Percentiles rank a stretch among this genome's conserved stretches.
Evolutionary conservation across 1,140 invertebrate genomes (phyloP).

Genomic region (Mamestra configurata): DNA sequence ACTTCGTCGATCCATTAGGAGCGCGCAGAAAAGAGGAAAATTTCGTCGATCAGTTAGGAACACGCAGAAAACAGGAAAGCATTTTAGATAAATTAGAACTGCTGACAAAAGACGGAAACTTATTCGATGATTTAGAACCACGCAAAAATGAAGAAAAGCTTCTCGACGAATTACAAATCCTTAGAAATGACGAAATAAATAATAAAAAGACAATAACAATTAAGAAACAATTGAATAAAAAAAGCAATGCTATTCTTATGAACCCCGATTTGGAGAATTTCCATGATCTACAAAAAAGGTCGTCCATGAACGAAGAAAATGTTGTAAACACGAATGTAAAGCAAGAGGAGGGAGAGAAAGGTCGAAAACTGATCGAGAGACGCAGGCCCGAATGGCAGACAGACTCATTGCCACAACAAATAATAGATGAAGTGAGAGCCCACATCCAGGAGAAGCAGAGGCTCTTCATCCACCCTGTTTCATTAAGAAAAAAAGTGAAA

Average conservation of each 20-base stretch:
- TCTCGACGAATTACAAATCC: too few species aligned
- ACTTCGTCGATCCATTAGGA: too few species aligned
- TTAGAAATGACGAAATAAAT: not conserved
- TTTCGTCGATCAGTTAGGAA: too few species aligned
- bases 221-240: not conserved
- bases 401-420: conserved; percentile 62
- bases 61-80: too few species aligned
- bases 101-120: too few species aligned
- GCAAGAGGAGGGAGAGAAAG: not conserved
- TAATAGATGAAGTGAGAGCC: conserved; percentile 76
- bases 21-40: too few species aligned
- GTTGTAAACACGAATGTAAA: conserved; percentile 31
- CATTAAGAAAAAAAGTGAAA: conserved; percentile 72
- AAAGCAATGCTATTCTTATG: conserved; percentile 24
- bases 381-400: conserved; percentile 74
- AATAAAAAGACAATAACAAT: not conserved
- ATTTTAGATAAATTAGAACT: too few species aligned
- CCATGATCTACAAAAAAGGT: conserved; percentile 26
- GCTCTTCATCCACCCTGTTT: conserved; percentile 62
- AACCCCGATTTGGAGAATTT: conserved; percentile 49
- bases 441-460: conserved; percentile 70
- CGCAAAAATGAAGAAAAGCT: not conserved
- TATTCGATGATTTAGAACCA: not conserved
- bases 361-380: conserved; percentile 25
- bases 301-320: conserved; percentile 4